Evolutionary conservation across 2,797 vertebrate species (phyloP).

Genomic region (Geotrypetes seraphini): DNA sequence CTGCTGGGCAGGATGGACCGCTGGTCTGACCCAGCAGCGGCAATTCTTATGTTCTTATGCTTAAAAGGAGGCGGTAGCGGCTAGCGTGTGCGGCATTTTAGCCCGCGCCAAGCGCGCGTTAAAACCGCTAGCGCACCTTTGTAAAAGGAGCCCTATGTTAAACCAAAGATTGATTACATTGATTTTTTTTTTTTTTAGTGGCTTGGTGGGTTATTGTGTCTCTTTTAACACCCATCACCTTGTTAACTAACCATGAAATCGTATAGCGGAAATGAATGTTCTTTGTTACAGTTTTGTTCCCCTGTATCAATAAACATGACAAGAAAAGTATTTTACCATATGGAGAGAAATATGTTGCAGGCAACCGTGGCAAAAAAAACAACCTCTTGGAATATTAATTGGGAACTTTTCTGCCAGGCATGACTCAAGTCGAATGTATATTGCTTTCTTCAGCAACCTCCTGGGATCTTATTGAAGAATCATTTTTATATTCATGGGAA

Average conservation of each 20-base stretch:
- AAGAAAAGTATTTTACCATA: not conserved
- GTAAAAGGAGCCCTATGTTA: too few relatives aligned
- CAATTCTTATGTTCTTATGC: too few relatives aligned
- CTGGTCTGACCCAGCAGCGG: too few relatives aligned
- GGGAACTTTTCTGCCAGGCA: slow-evolving; percentile 2
- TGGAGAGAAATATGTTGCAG: not conserved
- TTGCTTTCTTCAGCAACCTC: slow-evolving; percentile 1
- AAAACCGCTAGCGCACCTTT: too few relatives aligned
- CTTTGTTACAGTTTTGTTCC: slow-evolving; percentile 7
- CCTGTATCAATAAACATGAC: slow-evolving; percentile 2
- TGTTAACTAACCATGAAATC: slow-evolving; percentile 17
- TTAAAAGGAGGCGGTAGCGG: too few relatives aligned
- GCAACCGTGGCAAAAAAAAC: too few relatives aligned
- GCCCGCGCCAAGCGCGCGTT: too few relatives aligned
- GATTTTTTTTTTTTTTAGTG: not conserved
- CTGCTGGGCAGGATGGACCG: too few relatives aligned
- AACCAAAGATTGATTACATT: not conserved
- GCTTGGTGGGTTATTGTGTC: not conserved
- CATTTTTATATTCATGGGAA: slow-evolving; percentile 2
- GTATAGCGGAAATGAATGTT: slow-evolving; percentile 1
- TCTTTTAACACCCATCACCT: not conserved
- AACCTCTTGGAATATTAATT: not conserved
- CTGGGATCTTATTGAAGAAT: not conserved
- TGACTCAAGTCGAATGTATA: slow-evolving; percentile 9
- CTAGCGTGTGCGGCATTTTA: too few relatives aligned